Base-by-base conservation (phyloP, 1,140 invertebrate genomes). In the Cataglyphis hispanica region DNA sequence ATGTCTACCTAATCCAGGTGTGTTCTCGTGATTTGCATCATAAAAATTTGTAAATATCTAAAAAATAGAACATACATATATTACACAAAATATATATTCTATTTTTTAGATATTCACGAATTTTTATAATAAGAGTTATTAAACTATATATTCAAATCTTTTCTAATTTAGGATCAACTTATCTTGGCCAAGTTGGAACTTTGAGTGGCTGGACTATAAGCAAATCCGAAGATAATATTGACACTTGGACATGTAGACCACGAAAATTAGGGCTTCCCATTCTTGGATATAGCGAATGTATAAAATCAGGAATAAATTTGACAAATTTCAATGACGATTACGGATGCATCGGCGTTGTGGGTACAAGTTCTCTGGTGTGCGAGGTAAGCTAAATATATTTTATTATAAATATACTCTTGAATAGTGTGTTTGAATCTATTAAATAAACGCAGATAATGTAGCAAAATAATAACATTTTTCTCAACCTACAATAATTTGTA, bases 1-100 rank as follows among this genome's bases (percentile, higher is more conserved):
- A 31, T 97, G 96, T 89, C 89, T 97, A 67, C 95, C 96, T 6
- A 94, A 95, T 64, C 92, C 94, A 84, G 95, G 96, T 96, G 88
- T 81, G 88, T 93, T 11, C 31, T 69, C 2, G 1, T 27, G 4
- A 83, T 31, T 31, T 64, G 5, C 70, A 61, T 4, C 0, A 67
- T 53, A 25, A 69, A 50, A 50, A 37, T 34, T 8, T 19, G 67
- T 10, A 0, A 46, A 34, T 53, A 56, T 25, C 5, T 43, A 13
- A 67, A 25, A 19, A 69, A 31, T 60, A 13, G 3, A 46, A 50
- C 19, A 50, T 50, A 19, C 16, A 43, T 43, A 43, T 16, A 11
- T 16, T 19, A 50, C 40, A 70, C 8, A 4, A 69, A 5, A 27
- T 64, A 7, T 64, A 19, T 0, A 40, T 37, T 37, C 2, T 13